Percentiles rank a stretch among this genome's conserved stretches.
Evolutionary conservation across 2,888 invertebrate species (phyloP).

Genomic region (Neocrepidodera transversa): DNA sequence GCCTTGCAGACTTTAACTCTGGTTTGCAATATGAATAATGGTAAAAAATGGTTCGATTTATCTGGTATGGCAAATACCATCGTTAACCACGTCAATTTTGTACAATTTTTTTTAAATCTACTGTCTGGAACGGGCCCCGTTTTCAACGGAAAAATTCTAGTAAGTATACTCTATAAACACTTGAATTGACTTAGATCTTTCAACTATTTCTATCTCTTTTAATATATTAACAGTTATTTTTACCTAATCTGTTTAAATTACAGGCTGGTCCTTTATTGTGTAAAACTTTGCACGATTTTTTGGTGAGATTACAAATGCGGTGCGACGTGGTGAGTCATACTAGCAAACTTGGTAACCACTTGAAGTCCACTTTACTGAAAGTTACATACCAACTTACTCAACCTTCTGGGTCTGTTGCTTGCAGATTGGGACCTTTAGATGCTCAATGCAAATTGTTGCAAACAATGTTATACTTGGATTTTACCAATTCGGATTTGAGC

Average conservation of each 20-base stretch:
- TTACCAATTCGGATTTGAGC: constrained; percentile 72
- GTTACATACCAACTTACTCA: constrained; percentile 76
- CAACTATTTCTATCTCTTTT: neutral
- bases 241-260: constrained; percentile 25
- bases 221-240: neutral
- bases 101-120: constrained; percentile 71
- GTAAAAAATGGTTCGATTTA: constrained; percentile 45
- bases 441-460: constrained; percentile 77
- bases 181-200: neutral
- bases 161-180: constrained; percentile 53
- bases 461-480: constrained; percentile 70
- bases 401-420: constrained; percentile 68
- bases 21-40: constrained; percentile 69
- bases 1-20: constrained; percentile 79
- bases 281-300: constrained; percentile 74
- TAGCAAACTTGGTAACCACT: constrained; percentile 63
- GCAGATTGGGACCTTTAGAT: constrained; percentile 74
- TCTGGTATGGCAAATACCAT: constrained; percentile 69
- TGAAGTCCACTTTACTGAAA: constrained; percentile 73
- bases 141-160: constrained; percentile 63
- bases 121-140: constrained; percentile 70
- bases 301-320: constrained; percentile 72
- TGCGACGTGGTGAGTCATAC: constrained; percentile 67
- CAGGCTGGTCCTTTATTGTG: constrained; percentile 81
- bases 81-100: constrained; percentile 71